Percentiles rank a stretch among this genome's conserved stretches.
phyloP scores from a whole-genome alignment of 1,140 invertebrate genomes.

The Neodiprion lecontei region DNA sequence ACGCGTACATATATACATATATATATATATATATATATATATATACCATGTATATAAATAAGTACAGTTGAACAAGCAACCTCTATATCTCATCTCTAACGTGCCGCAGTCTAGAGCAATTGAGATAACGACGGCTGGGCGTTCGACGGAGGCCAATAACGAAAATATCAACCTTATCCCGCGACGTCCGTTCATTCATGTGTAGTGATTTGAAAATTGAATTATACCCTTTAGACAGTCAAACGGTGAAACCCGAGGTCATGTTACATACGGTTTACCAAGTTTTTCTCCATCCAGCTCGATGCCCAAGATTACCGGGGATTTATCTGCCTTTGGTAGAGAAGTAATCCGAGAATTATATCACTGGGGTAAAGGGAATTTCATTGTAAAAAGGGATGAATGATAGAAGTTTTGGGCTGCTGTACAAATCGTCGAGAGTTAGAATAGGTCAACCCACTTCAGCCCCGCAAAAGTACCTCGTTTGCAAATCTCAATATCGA shows the following conservation, averaged over 20 bases:
- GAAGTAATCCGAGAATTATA: too few species aligned
- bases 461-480: too few species aligned
- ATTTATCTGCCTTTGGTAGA: too few species aligned
- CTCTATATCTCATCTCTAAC: conserved; percentile 3
- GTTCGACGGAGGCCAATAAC: neutral
- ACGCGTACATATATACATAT: neutral
- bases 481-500: too few species aligned
- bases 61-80: neutral
- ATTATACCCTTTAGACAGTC: neutral
- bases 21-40: neutral
- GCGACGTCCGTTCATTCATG: neutral
- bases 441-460: too few species aligned
- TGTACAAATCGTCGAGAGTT: too few species aligned
- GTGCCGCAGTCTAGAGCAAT: neutral
- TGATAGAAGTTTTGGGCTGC: too few species aligned
- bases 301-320: too few species aligned
- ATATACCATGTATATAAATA: neutral
- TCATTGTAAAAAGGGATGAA: too few species aligned
- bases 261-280: neutral
- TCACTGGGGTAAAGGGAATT: too few species aligned
- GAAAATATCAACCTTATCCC: neutral
- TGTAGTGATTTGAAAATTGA: conserved; percentile 3
- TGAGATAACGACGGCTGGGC: neutral
- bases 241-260: neutral
- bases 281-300: too few species aligned